Conservation (phyloP, 92 coral and sea anemone genomes). For the Porites cylindrica region DNA sequence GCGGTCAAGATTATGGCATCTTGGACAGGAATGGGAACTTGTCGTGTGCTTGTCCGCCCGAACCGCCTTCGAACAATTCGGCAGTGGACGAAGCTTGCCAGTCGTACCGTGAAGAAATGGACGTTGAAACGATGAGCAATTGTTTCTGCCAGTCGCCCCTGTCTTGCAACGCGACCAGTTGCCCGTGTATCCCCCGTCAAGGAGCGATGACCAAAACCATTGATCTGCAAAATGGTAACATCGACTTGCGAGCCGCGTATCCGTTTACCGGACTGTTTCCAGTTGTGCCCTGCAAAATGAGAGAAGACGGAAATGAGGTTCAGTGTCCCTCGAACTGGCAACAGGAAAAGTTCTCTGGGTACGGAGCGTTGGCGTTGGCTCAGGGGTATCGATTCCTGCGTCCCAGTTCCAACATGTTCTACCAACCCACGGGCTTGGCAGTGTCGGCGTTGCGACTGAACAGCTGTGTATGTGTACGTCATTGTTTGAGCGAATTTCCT, state of each 20-base stretch:
- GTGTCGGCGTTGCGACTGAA: neutral
- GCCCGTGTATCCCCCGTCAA: neutral
- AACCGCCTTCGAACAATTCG: neutral
- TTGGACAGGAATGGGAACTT: neutral
- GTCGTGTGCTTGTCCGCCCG: neutral
- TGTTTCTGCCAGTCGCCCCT: neutral
- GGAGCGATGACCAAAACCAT: neutral
- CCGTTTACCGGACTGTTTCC: neutral
- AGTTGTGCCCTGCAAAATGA: neutral
- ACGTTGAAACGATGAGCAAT: too few relatives aligned
- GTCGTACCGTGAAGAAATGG: neutral
- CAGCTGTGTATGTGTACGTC: neutral
- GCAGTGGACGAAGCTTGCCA: neutral
- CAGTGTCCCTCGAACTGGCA: conserved; percentile 4
- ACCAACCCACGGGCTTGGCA: neutral
- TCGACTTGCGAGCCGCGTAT: conserved; percentile 2
- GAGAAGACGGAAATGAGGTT: neutral
- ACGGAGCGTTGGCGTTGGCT: neutral
- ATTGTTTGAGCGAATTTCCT: neutral
- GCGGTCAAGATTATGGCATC: conserved; percentile 22
- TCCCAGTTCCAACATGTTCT: neutral
- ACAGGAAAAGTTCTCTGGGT: neutral
- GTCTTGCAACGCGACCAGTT: neutral
- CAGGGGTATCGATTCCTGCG: neutral
- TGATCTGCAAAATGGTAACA: neutral